These are phyloP conservation scores for Timema cristinae DNA, from an alignment of 2,888 invertebrate species.

Conservation along the genomic window DNA sequence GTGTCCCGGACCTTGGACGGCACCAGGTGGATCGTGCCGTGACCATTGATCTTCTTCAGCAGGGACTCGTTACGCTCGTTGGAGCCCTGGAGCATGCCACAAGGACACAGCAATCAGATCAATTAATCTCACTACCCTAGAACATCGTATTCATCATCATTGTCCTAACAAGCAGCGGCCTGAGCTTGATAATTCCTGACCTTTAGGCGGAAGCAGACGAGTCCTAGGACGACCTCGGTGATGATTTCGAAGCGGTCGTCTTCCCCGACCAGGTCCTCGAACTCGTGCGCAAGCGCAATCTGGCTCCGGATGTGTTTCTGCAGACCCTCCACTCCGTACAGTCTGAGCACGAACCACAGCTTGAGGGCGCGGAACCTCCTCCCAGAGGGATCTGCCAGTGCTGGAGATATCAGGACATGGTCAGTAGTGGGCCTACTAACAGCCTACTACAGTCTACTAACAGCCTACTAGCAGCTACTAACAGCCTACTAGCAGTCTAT, in stretches of 20 bases:
- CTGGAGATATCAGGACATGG: conserved; percentile 39
- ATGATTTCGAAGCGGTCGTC: conserved; percentile 87
- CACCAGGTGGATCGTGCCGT: conserved; percentile 88
- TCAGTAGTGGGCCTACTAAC: no score
- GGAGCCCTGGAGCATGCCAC: conserved; percentile 49
- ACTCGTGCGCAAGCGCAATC: conserved; percentile 79
- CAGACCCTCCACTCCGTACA: conserved; percentile 84
- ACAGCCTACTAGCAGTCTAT: no score
- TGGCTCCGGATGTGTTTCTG: conserved; percentile 85
- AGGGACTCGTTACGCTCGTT: conserved; percentile 81
- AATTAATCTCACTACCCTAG: neutral
- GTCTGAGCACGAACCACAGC: conserved; percentile 89
- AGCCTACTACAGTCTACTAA: no score
- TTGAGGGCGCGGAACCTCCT: conserved; percentile 89
- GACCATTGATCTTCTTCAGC: conserved; percentile 79
- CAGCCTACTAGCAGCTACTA: no score
- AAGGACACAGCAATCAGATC: no score
- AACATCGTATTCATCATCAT: neutral
- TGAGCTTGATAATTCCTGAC: conserved; percentile 39
- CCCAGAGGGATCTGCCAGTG: conserved; percentile 98
- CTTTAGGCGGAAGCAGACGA: conserved; percentile 94
- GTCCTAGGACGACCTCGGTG: conserved; percentile 85
- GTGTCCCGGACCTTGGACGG: conserved; percentile 81
- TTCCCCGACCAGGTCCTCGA: conserved; percentile 68
- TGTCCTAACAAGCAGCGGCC: neutral